Base-by-base conservation (phyloP, 2,888 invertebrate genomes). In the Frankliniella intonsa region DNA sequence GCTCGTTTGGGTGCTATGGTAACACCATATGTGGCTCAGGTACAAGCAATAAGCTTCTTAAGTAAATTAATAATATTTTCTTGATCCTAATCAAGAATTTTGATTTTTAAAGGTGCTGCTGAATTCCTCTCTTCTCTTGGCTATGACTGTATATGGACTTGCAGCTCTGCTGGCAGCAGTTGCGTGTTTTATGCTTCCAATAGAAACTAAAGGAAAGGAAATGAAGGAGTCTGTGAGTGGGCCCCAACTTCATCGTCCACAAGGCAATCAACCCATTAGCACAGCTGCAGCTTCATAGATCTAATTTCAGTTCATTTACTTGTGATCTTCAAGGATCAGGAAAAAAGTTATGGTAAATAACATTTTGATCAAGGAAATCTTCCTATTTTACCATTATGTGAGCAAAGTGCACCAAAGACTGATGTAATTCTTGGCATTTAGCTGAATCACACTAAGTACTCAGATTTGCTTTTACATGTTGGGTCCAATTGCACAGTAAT, bases 1-100 rank as follows among this genome's bases (percentile, higher is more conserved):
- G 97, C 97, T 0, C 89, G 98, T 80, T 90, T 97, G 14, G 98
- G 97, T 14, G 97, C 97, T 38, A 97, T 98, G 94, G 89, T 95
- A 22, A 97, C 97, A 0, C 97, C 97, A 0, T 97, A 97, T 86
- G 93, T 98, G 3, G 97, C 97, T 8, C 97, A 97, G 92, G 96
- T 95, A 85, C 81, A 38, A 49, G 22, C 38, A 38, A 2, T 38
- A 38, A 51, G 80, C 80, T 80, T 81, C 12, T 69, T 83, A 22
- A 49, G 17, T 50, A 50, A 80, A 19, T 11, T 1, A 51, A 25
- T 80, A 79, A 50, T 51, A n/a, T 55, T 50, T n/a, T n/a, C 51
- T 76, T 17, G 50, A 80, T 17, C 38, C n/a, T 82, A 0, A 69
- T 80, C 62, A 25, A 55, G 76, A 12, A 49, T 50, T 51, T 7